Conservation (phyloP, 2,888 invertebrate genomes). For the Drosophila prostipennis region DNA sequence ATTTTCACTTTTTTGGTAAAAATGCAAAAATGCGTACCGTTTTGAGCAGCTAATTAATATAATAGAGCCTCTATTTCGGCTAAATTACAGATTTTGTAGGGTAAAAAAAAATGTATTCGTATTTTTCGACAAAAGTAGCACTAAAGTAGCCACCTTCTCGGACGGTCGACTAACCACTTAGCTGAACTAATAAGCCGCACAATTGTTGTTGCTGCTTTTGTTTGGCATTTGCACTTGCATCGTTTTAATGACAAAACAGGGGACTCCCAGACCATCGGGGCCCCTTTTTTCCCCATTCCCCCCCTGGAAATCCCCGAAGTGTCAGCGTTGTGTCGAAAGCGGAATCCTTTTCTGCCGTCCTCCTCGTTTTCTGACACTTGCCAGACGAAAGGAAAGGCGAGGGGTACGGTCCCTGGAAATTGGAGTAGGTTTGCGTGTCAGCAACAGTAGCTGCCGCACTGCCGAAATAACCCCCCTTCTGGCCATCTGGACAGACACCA, state of each 20-base stretch:
- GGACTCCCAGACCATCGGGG: not conserved
- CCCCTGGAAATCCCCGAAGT: conserved; percentile 32
- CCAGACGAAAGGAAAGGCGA: conserved; percentile 47
- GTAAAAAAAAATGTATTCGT: no score
- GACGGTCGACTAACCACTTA: conserved; percentile 40
- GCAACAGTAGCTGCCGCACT: conserved; percentile 27
- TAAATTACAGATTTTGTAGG: no score
- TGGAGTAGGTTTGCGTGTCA: conserved; percentile 76
- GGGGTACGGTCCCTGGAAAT: conserved; percentile 55
- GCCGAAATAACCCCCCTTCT: not conserved
- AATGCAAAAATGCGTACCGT: no score
- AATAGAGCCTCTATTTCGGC: no score
- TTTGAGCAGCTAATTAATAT: no score
- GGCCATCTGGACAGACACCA: conserved; percentile 32
- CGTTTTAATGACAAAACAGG: conserved; percentile 69
- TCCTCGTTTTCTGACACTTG: conserved; percentile 40
- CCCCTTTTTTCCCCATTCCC: not conserved
- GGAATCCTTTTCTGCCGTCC: conserved; percentile 47
- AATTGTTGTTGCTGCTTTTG: conserved; percentile 39
- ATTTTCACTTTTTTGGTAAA: no score
- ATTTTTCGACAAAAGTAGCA: no score
- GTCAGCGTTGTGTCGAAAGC: conserved; percentile 59
- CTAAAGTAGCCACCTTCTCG: no score
- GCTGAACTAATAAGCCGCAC: conserved; percentile 59
- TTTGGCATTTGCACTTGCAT: conserved; percentile 61